A percentile compares a stretch with the other conserved stretches of the same genome.
Evolutionary conservation across 37 sponge, comb jelly and placozoan species (phyloP).

Genomic region (Mnemiopsis leidyi): DNA sequence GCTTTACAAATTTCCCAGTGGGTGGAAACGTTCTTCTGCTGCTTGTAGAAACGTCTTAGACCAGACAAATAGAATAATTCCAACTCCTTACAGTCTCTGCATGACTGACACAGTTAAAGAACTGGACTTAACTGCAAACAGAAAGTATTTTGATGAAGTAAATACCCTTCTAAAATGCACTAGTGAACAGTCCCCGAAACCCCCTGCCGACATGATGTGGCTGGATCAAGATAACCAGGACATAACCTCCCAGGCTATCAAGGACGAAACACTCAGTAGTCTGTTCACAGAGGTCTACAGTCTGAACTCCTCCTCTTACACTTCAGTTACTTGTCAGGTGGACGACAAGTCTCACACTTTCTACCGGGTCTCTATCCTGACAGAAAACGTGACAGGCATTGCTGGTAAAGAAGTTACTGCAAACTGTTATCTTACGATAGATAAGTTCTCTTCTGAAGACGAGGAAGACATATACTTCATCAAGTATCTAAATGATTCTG

Average conservation of each 20-base stretch:
- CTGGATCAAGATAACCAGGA: background rate
- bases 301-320: background rate
- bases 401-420: background rate
- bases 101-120: background rate
- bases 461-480: background rate
- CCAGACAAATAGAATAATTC: background rate
- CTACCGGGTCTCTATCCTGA: background rate
- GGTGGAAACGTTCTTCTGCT: background rate
- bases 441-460: background rate
- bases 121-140: background rate
- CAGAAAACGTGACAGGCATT: background rate
- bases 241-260: background rate
- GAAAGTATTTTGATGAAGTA: background rate
- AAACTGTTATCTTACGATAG: background rate
- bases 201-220: background rate
- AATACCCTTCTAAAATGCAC: background rate
- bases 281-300: background rate
- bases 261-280: background rate
- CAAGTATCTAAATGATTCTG: background rate
- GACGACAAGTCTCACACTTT: background rate
- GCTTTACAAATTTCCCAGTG: background rate
- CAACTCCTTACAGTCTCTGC: constrained; percentile 7
- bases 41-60: background rate
- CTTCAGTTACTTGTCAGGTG: background rate
- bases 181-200: constrained; percentile 8